These are phyloP conservation scores for Aleiodes alternator DNA, from an alignment of 2,888 invertebrate species.

Conservation along the genomic window DNA sequence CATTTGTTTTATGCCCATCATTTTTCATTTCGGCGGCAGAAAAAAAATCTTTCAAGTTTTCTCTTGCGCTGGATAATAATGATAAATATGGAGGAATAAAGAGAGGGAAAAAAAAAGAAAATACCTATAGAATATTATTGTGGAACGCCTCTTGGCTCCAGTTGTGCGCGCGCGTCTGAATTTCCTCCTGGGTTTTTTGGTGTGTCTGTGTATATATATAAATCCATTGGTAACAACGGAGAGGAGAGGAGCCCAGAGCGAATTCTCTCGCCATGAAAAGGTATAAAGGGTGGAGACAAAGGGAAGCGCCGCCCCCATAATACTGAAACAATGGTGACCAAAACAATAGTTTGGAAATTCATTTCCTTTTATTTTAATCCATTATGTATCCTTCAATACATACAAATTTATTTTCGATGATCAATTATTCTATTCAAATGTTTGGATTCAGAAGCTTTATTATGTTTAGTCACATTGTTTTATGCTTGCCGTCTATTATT, in stretches of 20 bases:
- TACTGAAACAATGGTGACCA: constrained; percentile 73
- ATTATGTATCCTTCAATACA: constrained; percentile 10
- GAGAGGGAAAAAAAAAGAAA: constrained; percentile 22
- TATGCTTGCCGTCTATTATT: neutral
- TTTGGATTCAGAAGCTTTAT: neutral
- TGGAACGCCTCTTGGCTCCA: constrained; percentile 45
- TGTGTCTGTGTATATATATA: constrained; percentile 16
- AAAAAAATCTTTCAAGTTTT: no score
- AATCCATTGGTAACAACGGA: constrained; percentile 5
- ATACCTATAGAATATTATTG: constrained; percentile 32
- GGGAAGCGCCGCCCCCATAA: constrained; percentile 74
- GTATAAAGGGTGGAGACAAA: constrained; percentile 75
- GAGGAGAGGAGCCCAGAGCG: constrained; percentile 15
- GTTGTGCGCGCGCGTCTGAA: constrained; percentile 45
- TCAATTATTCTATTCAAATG: constrained; percentile 21
- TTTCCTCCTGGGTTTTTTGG: constrained; percentile 12
- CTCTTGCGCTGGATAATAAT: neutral
- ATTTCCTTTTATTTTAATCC: constrained; percentile 8
- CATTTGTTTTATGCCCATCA: no score
- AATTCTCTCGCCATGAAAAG: constrained; percentile 63
- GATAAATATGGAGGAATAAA: neutral
- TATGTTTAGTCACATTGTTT: neutral
- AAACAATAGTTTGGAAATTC: constrained; percentile 61
- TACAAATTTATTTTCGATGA: constrained; percentile 28
- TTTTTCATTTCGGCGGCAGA: no score